A percentile compares a stretch with the other conserved stretches of the same genome.
Evolutionary conservation across 2,113 vertebrate species (phyloP).

Genomic region (Cyanoramphus novaezelandiae): DNA sequence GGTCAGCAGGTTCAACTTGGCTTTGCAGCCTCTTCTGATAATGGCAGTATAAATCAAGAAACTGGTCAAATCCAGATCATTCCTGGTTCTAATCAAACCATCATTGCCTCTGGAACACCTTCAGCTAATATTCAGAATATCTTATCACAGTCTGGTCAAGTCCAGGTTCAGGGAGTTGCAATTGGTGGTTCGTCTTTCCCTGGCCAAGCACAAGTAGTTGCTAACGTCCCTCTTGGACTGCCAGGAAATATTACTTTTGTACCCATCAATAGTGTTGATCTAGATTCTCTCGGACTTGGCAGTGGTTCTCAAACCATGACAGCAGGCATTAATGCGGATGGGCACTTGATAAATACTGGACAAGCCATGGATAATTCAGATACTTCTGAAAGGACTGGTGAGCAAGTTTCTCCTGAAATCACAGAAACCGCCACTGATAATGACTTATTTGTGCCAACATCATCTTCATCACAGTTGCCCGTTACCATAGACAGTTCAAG

Average conservation of each 20-base stretch:
- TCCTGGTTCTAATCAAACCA: conserved; percentile 89
- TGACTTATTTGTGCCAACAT: conserved; percentile 96
- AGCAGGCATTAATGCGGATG: conserved; percentile 94
- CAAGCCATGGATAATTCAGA: conserved; percentile 89
- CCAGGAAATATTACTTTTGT: conserved; percentile 99
- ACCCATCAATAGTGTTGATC: conserved; percentile 96
- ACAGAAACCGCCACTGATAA: conserved; percentile 87
- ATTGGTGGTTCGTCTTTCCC: conserved; percentile 91
- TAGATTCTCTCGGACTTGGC: conserved; percentile 95
- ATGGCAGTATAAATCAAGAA: conserved; percentile 91
- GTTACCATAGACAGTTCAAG: conserved; percentile 87
- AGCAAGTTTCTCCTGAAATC: conserved; percentile 89
- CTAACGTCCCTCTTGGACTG: conserved; percentile 95
- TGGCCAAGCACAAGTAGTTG: conserved; percentile 96
- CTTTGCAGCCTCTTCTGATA: conserved; percentile 90
- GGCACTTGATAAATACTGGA: conserved; percentile 92
- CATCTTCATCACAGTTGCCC: conserved; percentile 90
- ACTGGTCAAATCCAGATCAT: conserved; percentile 97
- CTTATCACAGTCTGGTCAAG: conserved; percentile 92
- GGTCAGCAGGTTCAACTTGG: conserved; percentile 92
- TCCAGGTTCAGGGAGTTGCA: conserved; percentile 94
- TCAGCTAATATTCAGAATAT: conserved; percentile 92
- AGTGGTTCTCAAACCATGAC: conserved; percentile 96
- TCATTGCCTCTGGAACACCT: conserved; percentile 86
- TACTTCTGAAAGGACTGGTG: conserved; percentile 87